Evolutionary conservation across 2,797 vertebrate species (phyloP).

Genomic region (Picus viridis): DNA sequence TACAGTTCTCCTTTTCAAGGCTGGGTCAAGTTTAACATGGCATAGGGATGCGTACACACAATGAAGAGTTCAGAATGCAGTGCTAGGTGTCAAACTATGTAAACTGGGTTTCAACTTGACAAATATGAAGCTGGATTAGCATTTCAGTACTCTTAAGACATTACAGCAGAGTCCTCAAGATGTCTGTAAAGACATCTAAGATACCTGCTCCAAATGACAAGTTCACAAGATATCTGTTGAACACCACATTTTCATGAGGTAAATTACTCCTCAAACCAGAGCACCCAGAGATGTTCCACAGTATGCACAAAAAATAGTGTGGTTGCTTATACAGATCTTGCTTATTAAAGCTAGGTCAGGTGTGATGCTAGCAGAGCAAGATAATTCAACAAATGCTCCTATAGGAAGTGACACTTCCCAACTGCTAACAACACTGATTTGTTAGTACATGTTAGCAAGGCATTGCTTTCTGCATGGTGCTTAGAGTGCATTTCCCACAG

Average conservation of each 20-base stretch:
- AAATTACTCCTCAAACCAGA: not conserved
- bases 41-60: accelerated
- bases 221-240: not conserved
- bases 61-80: not conserved
- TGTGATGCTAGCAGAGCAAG: not conserved
- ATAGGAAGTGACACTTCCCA: not conserved
- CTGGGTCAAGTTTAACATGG: not conserved
- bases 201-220: not conserved
- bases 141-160: not conserved
- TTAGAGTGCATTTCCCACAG: not conserved
- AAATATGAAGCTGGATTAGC: not conserved
- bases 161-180: not conserved
- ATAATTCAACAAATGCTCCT: not conserved
- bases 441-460: accelerated
- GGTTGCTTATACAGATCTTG: not conserved
- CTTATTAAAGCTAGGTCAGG: not conserved
- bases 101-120: not conserved
- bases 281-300: not conserved
- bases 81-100: not conserved
- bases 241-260: not conserved
- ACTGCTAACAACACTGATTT: not conserved
- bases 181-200: not conserved
- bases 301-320: not conserved
- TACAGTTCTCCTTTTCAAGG: not conserved
- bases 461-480: not conserved